Percentiles rank a stretch among this genome's conserved stretches.
Evolutionary conservation across 2,113 vertebrate genomes (phyloP).

Genomic region (Rhea pennata): DNA sequence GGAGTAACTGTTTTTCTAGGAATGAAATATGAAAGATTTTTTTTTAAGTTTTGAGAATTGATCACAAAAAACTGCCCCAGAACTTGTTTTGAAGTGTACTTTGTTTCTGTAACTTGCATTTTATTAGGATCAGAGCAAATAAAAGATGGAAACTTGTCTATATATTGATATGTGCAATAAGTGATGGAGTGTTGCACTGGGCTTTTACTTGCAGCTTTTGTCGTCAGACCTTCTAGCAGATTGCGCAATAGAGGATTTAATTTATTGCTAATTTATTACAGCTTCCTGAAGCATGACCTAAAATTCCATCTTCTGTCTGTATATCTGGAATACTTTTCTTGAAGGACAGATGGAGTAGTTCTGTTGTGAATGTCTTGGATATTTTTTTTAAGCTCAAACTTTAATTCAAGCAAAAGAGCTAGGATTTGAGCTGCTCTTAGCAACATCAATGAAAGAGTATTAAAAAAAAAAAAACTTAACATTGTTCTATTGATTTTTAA

Average conservation of each 20-base stretch:
- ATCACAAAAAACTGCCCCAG: not conserved
- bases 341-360: not conserved
- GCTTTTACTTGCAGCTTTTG: not conserved
- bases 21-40: conserved; percentile 13
- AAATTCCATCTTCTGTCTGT: no score
- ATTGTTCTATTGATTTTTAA: not conserved
- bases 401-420: not conserved
- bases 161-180: not conserved
- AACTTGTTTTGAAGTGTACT: not conserved
- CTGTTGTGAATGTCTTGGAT: not conserved
- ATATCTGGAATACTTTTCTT: not conserved
- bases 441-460: not conserved
- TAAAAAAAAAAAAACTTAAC: no score
- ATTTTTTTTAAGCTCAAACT: no score
- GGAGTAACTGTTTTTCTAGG: conserved; percentile 26
- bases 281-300: not conserved
- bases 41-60: not conserved
- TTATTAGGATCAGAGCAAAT: no score
- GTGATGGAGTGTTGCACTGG: not conserved
- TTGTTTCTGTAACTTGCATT: not conserved
- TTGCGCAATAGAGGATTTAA: not conserved
- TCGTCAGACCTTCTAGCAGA: not conserved
- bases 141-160: not conserved
- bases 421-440: not conserved
- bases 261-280: not conserved